Evolutionary conservation across 2,797 vertebrate species (phyloP), one percentile per base, ranked within the genome.

Genomic region (Odontamblyopus lacepedii): DNA sequence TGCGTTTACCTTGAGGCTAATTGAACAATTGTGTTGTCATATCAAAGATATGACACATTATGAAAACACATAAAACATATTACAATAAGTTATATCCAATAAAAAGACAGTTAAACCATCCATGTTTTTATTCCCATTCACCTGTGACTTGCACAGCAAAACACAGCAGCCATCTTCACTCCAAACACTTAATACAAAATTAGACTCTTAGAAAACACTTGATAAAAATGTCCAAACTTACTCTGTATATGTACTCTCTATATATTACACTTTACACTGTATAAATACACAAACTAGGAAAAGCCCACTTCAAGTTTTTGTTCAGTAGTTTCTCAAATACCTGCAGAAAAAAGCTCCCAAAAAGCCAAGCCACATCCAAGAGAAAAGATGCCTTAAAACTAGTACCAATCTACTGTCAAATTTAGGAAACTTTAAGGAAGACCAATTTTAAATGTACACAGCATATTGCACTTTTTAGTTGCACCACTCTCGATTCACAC

Each of bases 81-180:
- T 26, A 26, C 55, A 56, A 9, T 2, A 56, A 26, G 55, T 57
- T 23, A 57, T 5, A 30, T 29, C 57, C 57, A 60, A 18, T 30
- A 30, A 60, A 30, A 27, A 60, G 1, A 60, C 29, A 15, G 26
- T 59, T 29, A 60, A 65, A 50, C 15, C n/a, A 61, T 73, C 18
- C 1, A 51, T 26, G 61, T 57, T 38, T 88, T 90, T 85, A 75
- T 87, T 86, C 69, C 82, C 78, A 78, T 78, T 88, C 73, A 88
- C 68, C 86, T 91, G 91, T 89, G 85, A 83, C 82, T 87, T 85
- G 84, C 87, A 90, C 84, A 89, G 88, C 77, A 90, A 80, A 87
- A 85, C 78, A 85, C 74, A 86, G 68, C 67, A 73, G 81, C 75
- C 79, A 83, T 69, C 44, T 78, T 78, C 71, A 87, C 29, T 62